A percentile compares a stretch with the other conserved stretches of the same genome.
Evolutionary conservation across 64 coral and sea anemone genomes (phyloP).

Genomic region (Pachyseris speciosa): DNA sequence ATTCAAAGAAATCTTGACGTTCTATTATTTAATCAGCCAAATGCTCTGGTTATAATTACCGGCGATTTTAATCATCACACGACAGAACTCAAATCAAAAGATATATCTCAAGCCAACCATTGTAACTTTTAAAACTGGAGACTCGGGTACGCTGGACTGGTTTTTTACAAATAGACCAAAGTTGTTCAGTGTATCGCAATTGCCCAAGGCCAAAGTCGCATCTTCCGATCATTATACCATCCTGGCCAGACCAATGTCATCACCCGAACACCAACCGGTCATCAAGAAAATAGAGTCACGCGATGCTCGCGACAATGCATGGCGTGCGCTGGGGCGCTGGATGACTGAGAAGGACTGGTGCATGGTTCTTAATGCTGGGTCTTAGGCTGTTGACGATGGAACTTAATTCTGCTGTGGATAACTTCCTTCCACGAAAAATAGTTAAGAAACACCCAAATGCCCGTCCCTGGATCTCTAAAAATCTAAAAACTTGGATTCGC

Average conservation of each 20-base stretch:
- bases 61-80: constrained; percentile 17
- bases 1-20: too few relatives aligned
- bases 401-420: constrained; percentile 33
- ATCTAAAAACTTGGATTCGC: not conserved
- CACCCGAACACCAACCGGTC: not conserved
- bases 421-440: constrained; percentile 12
- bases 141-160: constrained; percentile 4
- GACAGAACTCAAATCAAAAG: constrained; percentile 42
- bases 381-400: too few relatives aligned
- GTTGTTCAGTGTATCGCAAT: constrained; percentile 8
- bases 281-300: constrained; percentile 18
- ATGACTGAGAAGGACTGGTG: constrained; percentile 38
- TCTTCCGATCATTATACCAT: constrained; percentile 28
- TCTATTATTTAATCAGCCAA: too few relatives aligned
- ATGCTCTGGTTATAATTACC: too few relatives aligned
- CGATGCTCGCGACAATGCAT: not conserved
- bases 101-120: constrained; percentile 11
- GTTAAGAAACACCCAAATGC: constrained; percentile 29
- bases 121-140: constrained; percentile 23
- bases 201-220: constrained; percentile 33
- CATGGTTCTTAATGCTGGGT: not conserved
- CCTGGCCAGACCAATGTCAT: not conserved
- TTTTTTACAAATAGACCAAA: constrained; percentile 55
- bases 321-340: constrained; percentile 35
- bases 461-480: constrained; percentile 1